Conservation (phyloP, 2,113 vertebrate species). For the Smithornis capensis region DNA sequence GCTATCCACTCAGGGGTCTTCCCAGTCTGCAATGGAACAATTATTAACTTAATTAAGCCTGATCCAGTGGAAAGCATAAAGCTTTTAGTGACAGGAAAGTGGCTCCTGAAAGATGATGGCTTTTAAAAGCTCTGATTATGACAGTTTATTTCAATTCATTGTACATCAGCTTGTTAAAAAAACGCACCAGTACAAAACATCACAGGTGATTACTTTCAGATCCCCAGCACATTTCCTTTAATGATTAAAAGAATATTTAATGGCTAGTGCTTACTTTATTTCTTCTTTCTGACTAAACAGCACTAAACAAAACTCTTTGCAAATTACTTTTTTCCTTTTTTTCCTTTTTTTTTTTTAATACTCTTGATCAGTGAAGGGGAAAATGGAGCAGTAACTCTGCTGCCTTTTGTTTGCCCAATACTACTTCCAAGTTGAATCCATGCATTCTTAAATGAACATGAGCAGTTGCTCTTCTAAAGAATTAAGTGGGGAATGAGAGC, state of each 20-base stretch:
- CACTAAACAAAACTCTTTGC: constrained; percentile 23
- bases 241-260: constrained; percentile 49
- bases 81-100: constrained; percentile 46
- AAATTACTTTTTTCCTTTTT: background rate
- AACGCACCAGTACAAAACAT: background rate
- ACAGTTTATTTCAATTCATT: constrained; percentile 19
- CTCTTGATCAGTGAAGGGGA: constrained; percentile 49
- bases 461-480: constrained; percentile 62
- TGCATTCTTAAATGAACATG: constrained; percentile 55
- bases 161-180: constrained; percentile 1
- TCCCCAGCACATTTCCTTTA: constrained; percentile 3
- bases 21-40: constrained; percentile 1
- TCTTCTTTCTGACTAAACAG: constrained; percentile 37
- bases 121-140: constrained; percentile 34
- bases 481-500: constrained; percentile 66
- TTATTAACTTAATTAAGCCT: constrained; percentile 53
- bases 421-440: constrained; percentile 40
- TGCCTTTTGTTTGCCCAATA: constrained; percentile 57
- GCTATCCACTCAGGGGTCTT: background rate
- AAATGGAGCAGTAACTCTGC: constrained; percentile 58
- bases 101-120: constrained; percentile 20
- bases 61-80: constrained; percentile 37
- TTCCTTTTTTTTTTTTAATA: background rate
- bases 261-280: background rate
- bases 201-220: constrained; percentile 26